phyloP scores from a whole-genome alignment of 2,113 vertebrate genomes.

The Scomber scombrus region DNA sequence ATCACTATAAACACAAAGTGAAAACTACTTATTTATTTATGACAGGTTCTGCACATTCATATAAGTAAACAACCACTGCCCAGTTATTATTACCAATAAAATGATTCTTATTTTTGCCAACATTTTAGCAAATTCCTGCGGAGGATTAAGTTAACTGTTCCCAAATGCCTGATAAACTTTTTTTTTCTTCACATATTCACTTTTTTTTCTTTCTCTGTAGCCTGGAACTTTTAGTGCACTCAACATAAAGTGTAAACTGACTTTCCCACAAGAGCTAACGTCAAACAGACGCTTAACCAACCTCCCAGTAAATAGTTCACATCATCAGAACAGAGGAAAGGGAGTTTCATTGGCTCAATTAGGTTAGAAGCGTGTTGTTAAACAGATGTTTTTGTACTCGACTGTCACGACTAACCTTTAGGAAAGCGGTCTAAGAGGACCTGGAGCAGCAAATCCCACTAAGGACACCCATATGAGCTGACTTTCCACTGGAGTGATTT shows the following conservation, averaged over 20 bases:
- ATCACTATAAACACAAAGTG: conserved; percentile 17
- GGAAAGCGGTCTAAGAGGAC: conserved; percentile 63
- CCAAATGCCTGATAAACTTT: conserved; percentile 63
- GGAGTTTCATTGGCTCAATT: conserved; percentile 72
- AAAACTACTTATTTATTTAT: conserved; percentile 45
- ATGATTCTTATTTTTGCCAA: conserved; percentile 23
- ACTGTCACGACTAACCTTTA: conserved; percentile 78
- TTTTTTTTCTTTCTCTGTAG: conserved; percentile 45
- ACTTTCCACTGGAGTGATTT: conserved; percentile 83
- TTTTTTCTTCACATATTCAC: conserved; percentile 19
- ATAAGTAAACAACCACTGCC: conserved; percentile 35
- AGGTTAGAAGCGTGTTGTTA: conserved; percentile 69
- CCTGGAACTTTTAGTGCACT: conserved; percentile 64
- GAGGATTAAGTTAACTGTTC: conserved; percentile 58
- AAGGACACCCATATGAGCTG: conserved; percentile 80
- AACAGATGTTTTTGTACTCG: conserved; percentile 82
- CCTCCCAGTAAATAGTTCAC: conserved; percentile 73
- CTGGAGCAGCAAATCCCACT: conserved; percentile 72
- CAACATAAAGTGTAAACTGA: conserved; percentile 70
- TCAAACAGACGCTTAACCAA: conserved; percentile 77
- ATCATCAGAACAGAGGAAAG: conserved; percentile 65
- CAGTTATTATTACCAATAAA: conserved; percentile 12
- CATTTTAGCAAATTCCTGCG: conserved; percentile 33
- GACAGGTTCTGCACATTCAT: conserved; percentile 28
- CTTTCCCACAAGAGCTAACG: conserved; percentile 81